Percentiles rank a stretch among this genome's conserved stretches.
These are phyloP conservation scores for Pristiophorus japonicus DNA, from an alignment of 2,113 vertebrate genomes.

Conservation along the genomic window DNA sequence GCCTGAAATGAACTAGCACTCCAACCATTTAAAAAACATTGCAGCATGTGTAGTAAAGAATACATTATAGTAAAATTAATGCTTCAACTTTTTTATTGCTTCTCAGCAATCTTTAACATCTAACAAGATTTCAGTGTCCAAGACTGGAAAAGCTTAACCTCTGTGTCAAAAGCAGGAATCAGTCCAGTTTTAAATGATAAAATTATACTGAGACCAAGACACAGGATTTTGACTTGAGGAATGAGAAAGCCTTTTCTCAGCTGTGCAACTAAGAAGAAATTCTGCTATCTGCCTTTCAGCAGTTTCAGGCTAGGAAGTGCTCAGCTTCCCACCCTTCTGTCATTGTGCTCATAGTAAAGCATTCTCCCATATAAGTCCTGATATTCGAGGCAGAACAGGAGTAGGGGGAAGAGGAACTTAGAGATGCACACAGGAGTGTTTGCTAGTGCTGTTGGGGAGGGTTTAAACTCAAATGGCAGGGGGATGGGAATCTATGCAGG, in stretches of 20 bases:
- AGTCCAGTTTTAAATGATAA: background rate
- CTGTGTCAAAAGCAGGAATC: background rate
- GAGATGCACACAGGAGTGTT: no score
- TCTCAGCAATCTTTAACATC: no score
- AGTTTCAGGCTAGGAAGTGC: background rate
- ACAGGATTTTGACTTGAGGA: background rate
- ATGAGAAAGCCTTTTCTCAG: background rate
- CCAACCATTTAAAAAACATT: background rate
- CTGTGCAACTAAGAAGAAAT: background rate
- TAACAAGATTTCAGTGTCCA: background rate
- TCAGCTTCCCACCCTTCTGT: background rate
- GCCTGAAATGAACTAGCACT: background rate
- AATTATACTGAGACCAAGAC: background rate
- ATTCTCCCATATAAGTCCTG: background rate
- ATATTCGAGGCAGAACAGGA: no score
- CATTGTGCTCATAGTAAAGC: background rate
- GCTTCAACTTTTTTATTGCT: background rate
- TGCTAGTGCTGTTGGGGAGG: no score
- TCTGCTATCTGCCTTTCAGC: background rate
- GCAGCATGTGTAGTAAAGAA: background rate
- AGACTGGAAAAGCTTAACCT: background rate
- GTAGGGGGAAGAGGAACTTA: no score
- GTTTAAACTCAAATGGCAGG: no score
- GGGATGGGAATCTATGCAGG: no score
- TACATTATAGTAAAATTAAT: background rate